A percentile compares a stretch with the other conserved stretches of the same genome.
phyloP scores from a whole-genome alignment of 2,888 invertebrate species.

The Eumerus sabulonum region DNA sequence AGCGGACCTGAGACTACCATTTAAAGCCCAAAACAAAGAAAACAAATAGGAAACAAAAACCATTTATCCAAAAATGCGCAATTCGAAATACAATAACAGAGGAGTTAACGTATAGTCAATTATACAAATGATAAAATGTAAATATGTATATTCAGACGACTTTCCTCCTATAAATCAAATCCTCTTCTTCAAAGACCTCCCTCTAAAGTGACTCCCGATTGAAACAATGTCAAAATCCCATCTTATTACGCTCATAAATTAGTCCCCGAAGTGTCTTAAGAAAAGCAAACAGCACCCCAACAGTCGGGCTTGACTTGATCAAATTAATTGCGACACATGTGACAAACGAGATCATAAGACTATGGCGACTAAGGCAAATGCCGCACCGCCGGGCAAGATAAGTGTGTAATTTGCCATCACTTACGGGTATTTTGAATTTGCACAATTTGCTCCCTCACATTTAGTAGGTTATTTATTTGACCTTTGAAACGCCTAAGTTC shows the following conservation, averaged over 20 bases:
- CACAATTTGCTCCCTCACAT: slow-evolving; percentile 57
- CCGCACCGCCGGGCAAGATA: slow-evolving; percentile 2
- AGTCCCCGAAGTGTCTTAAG: slow-evolving; percentile 33
- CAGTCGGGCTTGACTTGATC: slow-evolving; percentile 44
- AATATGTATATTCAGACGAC: no score
- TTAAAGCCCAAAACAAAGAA: no score
- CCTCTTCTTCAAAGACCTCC: background rate
- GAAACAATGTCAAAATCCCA: slow-evolving; percentile 18
- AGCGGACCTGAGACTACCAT: no score
- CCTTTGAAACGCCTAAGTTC: slow-evolving; percentile 64
- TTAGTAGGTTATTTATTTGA: slow-evolving; percentile 62
- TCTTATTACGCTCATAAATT: slow-evolving; percentile 51
- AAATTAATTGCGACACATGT: slow-evolving; percentile 57
- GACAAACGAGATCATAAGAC: slow-evolving; percentile 59
- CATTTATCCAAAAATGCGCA: no score
- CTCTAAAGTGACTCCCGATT: slow-evolving; percentile 9
- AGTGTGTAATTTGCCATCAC: slow-evolving; percentile 33
- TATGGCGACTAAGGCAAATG: slow-evolving; percentile 13
- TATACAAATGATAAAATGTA: no score
- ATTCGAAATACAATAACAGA: no score
- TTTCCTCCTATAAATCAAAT: background rate
- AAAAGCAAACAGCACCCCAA: slow-evolving; percentile 32
- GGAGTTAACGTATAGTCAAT: no score
- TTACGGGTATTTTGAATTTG: slow-evolving; percentile 39
- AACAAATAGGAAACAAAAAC: no score